Percentiles rank a stretch among this genome's conserved stretches.
These are phyloP conservation scores for Sebastes matsubarae DNA, from an alignment of 2,797 vertebrate species.

Conservation along the genomic window DNA sequence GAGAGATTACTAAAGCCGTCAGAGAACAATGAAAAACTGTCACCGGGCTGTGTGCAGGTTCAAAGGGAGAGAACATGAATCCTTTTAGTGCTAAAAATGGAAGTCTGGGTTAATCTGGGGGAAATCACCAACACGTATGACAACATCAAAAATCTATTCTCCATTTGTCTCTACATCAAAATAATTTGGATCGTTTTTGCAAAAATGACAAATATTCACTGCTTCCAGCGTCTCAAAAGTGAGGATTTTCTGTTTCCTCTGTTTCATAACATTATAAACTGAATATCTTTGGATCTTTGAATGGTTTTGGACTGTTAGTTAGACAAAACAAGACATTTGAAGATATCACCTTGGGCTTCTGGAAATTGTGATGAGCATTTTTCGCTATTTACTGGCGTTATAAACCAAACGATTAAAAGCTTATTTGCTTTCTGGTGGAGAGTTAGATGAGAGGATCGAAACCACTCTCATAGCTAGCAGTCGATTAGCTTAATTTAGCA, in stretches of 20 bases:
- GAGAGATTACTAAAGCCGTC: conserved; percentile 29
- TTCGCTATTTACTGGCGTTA: no score
- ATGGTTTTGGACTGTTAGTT: background rate
- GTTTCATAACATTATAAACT: background rate
- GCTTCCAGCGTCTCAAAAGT: background rate
- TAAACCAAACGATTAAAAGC: background rate
- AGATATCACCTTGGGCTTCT: no score
- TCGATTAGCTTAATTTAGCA: background rate
- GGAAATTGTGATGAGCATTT: no score
- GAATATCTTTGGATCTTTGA: background rate
- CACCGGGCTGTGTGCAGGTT: conserved; percentile 10
- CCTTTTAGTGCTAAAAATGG: conserved; percentile 36
- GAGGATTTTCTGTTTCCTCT: background rate
- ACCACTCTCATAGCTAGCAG: background rate
- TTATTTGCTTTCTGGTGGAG: background rate
- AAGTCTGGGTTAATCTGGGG: conserved; percentile 28
- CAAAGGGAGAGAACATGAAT: conserved; percentile 20
- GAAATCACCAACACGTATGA: conserved; percentile 1
- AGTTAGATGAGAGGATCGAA: background rate
- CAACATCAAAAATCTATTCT: background rate
- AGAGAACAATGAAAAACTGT: conserved; percentile 29
- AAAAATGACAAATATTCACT: background rate
- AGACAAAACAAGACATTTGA: no score
- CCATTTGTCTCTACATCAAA: background rate
- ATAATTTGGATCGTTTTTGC: background rate